Base-by-base conservation (phyloP, 2,888 invertebrate genomes). In the Agrotis exclamationis region DNA sequence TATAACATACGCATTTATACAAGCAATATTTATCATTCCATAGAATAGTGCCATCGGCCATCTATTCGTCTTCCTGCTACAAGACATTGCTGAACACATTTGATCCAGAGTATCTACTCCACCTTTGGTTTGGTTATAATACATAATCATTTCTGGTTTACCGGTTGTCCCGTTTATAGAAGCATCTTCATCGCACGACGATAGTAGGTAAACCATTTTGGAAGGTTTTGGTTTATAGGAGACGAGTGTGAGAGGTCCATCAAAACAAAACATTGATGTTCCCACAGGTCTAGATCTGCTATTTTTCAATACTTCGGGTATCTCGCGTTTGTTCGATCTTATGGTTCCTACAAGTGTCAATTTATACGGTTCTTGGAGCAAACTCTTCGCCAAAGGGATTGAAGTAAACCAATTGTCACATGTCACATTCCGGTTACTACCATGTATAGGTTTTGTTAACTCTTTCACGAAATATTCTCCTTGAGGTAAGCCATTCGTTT, bases 401-500 rank as follows among this genome's bases (percentile, higher is more conserved):
- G 28, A 28, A 28, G 28, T 28, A 5, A 28, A 28, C 28, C 28
- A 28, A 28, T 28, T 28, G 28, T 28, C 28, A 28, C 28, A 28
- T 5, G 28, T 28, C 5, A 28, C 5, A 28, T 28, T 28, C 5
- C 28, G 18, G 18, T 54, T 54, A 14, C 28, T 54, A 28, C 54
- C 54, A 28, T 24, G 18, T 33, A 56, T 18, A 5, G 28, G 28
- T 5, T 5, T 3, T 5, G 28, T 5, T 5, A 28, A 28, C 28
- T 28, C 28, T 5, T 28, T 33, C 6, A 33, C 7, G 7, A 6
- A 57, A n/a, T 33, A 57, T 20, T 57, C 39, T 33, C 57, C 39
- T 39, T 39, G 57, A 39, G 57, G 33, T 20, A 57, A 57, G n/a
- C 39, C 57, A 57, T 57, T 57, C 13, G 57, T 57, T n/a, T 57